Conservation (phyloP, 2,113 vertebrate genomes). For the Myrmecophaga tridactyla region DNA sequence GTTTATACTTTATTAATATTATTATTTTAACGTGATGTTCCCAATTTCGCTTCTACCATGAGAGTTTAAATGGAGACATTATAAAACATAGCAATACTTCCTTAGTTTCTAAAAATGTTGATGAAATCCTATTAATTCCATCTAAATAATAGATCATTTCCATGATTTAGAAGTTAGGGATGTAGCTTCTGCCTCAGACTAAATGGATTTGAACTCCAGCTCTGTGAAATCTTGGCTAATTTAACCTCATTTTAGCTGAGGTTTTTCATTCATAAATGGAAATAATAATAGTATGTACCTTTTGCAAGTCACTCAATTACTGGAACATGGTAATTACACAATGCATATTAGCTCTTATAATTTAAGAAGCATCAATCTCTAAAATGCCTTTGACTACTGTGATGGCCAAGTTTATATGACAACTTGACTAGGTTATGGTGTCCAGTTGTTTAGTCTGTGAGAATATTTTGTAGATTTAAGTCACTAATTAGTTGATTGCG, state of each 20-base stretch:
- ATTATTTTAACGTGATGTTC: not conserved
- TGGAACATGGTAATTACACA: not conserved
- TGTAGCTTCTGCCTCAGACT: not conserved
- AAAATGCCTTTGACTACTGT: not conserved
- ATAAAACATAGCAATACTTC: not conserved
- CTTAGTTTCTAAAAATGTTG: not conserved
- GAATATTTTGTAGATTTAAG: too few relatives aligned
- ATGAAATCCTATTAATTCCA: not conserved
- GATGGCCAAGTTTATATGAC: too few relatives aligned
- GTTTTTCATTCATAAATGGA: not conserved
- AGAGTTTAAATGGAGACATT: not conserved
- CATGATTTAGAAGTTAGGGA: not conserved
- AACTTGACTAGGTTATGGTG: too few relatives aligned
- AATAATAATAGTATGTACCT: not conserved
- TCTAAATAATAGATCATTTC: not conserved
- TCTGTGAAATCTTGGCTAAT: not conserved
- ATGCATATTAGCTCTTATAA: not conserved
- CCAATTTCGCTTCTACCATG: not conserved
- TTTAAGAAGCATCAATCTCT: not conserved
- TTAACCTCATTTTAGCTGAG: not conserved
- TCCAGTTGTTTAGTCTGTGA: too few relatives aligned
- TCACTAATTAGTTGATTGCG: too few relatives aligned
- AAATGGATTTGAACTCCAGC: not conserved
- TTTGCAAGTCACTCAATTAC: not conserved
- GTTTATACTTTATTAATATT: not conserved